phyloP scores from a whole-genome alignment of 2,113 vertebrate species.

The Mirounga angustirostris region DNA sequence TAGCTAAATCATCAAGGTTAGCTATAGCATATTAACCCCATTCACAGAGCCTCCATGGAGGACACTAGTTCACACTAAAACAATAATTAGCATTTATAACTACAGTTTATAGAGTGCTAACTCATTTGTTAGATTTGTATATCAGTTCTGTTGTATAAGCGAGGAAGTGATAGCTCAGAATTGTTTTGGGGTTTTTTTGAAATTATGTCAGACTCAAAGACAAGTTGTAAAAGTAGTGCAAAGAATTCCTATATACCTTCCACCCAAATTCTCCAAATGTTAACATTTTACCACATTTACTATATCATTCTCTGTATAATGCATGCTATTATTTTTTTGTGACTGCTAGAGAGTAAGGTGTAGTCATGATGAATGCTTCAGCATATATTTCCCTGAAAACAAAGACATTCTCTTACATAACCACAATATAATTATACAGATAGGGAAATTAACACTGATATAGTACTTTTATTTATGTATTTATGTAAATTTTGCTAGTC shows the following conservation, averaged over 20 bases:
- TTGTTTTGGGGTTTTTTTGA: background rate
- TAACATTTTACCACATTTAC: constrained; percentile 35
- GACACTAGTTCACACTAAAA: background rate
- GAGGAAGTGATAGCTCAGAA: background rate
- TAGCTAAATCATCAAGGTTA: background rate
- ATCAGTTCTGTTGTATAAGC: background rate
- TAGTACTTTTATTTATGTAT: background rate
- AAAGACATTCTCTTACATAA: background rate
- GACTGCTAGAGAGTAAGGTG: constrained; percentile 14
- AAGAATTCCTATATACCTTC: background rate
- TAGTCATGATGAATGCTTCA: background rate
- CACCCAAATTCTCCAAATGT: background rate
- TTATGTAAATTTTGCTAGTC: background rate
- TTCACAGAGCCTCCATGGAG: background rate
- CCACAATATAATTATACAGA: background rate
- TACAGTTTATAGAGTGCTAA: background rate
- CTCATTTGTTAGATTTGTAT: background rate
- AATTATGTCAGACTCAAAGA: constrained; percentile 4
- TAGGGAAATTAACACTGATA: background rate
- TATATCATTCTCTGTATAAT: constrained; percentile 42
- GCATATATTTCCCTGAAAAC: background rate
- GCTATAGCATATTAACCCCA: background rate
- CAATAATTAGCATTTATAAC: background rate
- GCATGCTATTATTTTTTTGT: background rate
- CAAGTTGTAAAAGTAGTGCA: constrained; percentile 1